Evolutionary conservation across 35 echinoderm and acorn worm genomes (phyloP).

Genomic region (Hemicentrotus pulcherrimus): DNA sequence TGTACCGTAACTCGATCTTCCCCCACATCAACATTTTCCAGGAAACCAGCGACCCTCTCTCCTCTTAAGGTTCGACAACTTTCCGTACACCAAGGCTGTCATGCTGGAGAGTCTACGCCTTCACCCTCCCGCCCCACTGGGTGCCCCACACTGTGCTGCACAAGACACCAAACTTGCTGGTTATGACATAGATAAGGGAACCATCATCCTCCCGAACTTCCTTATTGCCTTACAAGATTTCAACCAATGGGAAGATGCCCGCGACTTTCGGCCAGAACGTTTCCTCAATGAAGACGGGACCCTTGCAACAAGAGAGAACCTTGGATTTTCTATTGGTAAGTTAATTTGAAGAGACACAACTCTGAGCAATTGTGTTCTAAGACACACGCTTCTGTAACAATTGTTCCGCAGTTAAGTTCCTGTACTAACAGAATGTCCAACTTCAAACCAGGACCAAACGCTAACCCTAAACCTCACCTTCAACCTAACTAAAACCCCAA

Average conservation of each 20-base stretch:
- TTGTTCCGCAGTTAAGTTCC: too few relatives aligned
- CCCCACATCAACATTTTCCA: not conserved
- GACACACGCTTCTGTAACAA: too few relatives aligned
- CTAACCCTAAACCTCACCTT: too few relatives aligned
- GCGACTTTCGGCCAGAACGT: slow-evolving; percentile 38
- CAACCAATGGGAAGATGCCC: slow-evolving; percentile 40
- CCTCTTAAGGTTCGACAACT: not conserved
- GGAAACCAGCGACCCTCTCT: slow-evolving; percentile 11
- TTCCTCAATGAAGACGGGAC: slow-evolving; percentile 40
- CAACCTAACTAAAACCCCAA: too few relatives aligned
- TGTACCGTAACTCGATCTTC: not conserved
- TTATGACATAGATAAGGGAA: slow-evolving; percentile 24
- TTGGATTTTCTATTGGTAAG: slow-evolving; percentile 36
- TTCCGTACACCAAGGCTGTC: slow-evolving; percentile 44
- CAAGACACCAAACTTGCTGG: slow-evolving; percentile 36
- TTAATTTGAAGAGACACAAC: not conserved
- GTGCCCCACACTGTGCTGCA: slow-evolving; percentile 39
- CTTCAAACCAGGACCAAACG: too few relatives aligned
- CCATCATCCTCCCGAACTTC: slow-evolving; percentile 29
- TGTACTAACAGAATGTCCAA: too few relatives aligned
- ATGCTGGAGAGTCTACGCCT: slow-evolving; percentile 55
- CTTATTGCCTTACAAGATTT: not conserved
- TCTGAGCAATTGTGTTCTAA: not conserved
- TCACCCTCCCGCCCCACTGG: slow-evolving; percentile 20
- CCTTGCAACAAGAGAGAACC: not conserved